Evolutionary conservation across 2,797 vertebrate species (phyloP).

Genomic region (Coluber constrictor): DNA sequence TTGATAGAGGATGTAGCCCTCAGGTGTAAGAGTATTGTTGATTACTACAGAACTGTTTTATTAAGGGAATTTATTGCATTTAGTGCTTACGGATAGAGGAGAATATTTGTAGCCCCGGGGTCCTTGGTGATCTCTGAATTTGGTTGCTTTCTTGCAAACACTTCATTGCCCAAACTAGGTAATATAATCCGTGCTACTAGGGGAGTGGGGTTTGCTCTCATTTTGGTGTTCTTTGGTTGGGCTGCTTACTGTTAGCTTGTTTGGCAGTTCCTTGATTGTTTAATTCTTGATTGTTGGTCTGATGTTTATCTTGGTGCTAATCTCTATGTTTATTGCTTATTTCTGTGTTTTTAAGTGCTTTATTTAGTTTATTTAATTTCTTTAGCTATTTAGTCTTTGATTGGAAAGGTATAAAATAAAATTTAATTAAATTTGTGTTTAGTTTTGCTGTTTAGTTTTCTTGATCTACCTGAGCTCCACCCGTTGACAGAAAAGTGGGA

Average conservation of each 20-base stretch:
- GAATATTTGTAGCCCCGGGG: neutral
- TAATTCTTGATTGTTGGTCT: neutral
- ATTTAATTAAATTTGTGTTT: neutral
- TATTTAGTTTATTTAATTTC: neutral
- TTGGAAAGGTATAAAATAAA: neutral
- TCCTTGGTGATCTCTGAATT: neutral
- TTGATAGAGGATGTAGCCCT: neutral
- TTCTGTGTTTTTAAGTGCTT: neutral
- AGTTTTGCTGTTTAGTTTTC: neutral
- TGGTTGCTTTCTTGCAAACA: neutral
- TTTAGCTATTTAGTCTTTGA: neutral
- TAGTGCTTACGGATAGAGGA: neutral
- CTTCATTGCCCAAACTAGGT: neutral
- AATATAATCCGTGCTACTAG: neutral
- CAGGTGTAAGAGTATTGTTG: neutral
- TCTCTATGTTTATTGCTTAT: neutral
- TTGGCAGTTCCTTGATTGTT: neutral
- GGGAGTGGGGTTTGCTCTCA: neutral
- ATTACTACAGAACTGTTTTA: neutral
- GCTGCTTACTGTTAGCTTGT: neutral
- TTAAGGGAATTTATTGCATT: neutral
- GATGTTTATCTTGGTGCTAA: neutral
- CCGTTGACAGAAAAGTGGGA: neutral
- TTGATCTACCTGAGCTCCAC: neutral
- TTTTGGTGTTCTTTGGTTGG: neutral